Base-by-base conservation (phyloP, 2,888 invertebrate species). In the Iphiclides podalirius region DNA sequence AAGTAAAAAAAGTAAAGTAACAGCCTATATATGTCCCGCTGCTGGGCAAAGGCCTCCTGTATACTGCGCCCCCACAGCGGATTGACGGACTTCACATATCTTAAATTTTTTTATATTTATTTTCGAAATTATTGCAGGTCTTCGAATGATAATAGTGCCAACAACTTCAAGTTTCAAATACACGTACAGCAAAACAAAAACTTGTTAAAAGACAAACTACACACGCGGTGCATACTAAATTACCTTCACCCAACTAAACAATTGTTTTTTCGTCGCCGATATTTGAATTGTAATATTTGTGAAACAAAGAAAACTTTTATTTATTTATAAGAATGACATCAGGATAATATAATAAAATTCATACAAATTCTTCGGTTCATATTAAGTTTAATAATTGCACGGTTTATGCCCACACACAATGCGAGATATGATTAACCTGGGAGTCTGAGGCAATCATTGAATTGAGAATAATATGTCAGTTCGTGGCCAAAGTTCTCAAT, bases 391-490 rank as follows among this genome's bases (percentile, higher is more conserved):
- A 39, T 39, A 13, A 41, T 39, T 43, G 23, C 26, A n/a, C 16
- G 33, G 39, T 40, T 47, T 35, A 15, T 34, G 49, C 39, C 34
- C 49, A 49, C 38, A 44, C 28, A 49, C 44, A 44, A 49, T 44
- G 33, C 15, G 15, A 48, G 11, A 39, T 46, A 33, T 43, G 41
- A 41, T 13, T 47, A 47, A 48, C 38, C 48, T 48, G 42, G 33
- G 42, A 48, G 38, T 38, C 42, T 28, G 42, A 48, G 23, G 23
- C 33, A 48, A 43, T 48, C 43, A 43, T 37, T 15, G 37, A n/a
- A n/a, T n/a, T n/a, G n/a, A n/a, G n/a, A n/a, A n/a, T n/a, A n/a
- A n/a, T n/a, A n/a, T n/a, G n/a, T n/a, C n/a, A n/a, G n/a, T n/a
- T n/a, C n/a, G n/a, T n/a, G n/a, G n/a, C n/a, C n/a, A n/a, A n/a